Conservation (phyloP, 2,888 invertebrate genomes). For the Aproaerema taeniolella region DNA sequence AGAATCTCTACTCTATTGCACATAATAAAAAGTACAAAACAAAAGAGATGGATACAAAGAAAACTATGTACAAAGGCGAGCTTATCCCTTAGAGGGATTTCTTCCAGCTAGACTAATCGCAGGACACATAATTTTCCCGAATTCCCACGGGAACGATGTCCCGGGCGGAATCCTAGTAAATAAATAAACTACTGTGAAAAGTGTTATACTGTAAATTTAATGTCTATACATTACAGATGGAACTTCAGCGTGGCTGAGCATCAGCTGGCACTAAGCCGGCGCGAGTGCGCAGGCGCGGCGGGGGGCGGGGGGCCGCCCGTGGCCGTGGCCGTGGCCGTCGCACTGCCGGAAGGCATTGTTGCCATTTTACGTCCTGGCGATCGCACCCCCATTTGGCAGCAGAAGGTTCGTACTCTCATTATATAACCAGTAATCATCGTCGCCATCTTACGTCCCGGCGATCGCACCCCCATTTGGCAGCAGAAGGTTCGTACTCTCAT, state of each 20-base stretch:
- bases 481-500: constrained; percentile 83
- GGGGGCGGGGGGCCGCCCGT: constrained; percentile 75
- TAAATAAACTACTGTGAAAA: no score
- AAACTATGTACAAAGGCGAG: no score
- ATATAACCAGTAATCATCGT: constrained; percentile 90
- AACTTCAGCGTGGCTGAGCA: constrained; percentile 97
- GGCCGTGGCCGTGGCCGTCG: constrained; percentile 81
- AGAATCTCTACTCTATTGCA: no score
- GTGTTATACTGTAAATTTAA: no score
- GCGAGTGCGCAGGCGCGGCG: constrained; percentile 60
- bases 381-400: constrained; percentile 83
- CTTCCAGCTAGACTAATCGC: no score
- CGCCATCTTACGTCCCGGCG: constrained; percentile 79
- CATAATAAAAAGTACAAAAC: no score
- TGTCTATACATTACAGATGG: constrained; percentile 88
- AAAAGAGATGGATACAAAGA: no score
- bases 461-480: constrained; percentile 83
- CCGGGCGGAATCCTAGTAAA: no score
- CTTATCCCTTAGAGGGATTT: no score
- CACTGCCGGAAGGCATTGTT: constrained; percentile 89
- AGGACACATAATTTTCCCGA: no score
- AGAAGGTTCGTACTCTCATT: constrained; percentile 82
- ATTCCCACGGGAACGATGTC: no score
- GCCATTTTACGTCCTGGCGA: constrained; percentile 80
- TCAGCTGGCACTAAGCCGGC: constrained; percentile 80